Evolutionary conservation across 2,888 invertebrate species (phyloP), one percentile per base, ranked within the genome.

Genomic region (Therioaphis trifolii): DNA sequence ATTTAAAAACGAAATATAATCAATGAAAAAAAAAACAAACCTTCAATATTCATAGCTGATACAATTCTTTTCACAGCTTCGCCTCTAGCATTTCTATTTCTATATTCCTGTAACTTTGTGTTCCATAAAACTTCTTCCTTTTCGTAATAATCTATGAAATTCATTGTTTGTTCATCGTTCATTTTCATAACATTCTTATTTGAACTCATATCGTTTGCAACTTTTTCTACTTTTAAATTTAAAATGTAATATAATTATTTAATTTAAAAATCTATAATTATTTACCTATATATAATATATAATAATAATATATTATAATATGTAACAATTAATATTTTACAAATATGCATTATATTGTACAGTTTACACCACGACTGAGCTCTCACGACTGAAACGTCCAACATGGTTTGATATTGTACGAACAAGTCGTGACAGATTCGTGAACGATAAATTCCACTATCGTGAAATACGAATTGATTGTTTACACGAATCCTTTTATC

Each of bases 61-160:
- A 76, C 61, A 61, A 76, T 61, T 76, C 40, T 35, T 63, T 76
- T 76, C 27, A 78, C 66, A 52, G 77, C 61, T 75, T 75, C 75
- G 24, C 61, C 75, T 75, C 75, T 75, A 61, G 75, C 77, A 68
- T 78, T 52, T 78, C 77, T 78, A 78, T 78, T 78, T 76, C 76
- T 63, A 3, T 76, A 76, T 0, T 43, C 4, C n/a, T 63, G 27
- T 63, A 46, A 76, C 46, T 78, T 78, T 0, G 52, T 29, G 29
- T 68, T 68, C 66, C n/a, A 71, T 49, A 71, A 4, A 27, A 71
- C 49, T 49, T 71, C 69, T 71, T 71, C 69, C 7, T 49, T 71
- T 71, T 71, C 69, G 15, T 71, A 71, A 71, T 49, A 71, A 7
- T 68, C 66, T 68, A 68, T 49, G 24, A 71, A 71, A 27, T 27